Percentiles rank a stretch among this genome's conserved stretches.
These are phyloP conservation scores for Himalopsyche anomala DNA, from an alignment of 2,888 invertebrate species.

Conservation along the genomic window DNA sequence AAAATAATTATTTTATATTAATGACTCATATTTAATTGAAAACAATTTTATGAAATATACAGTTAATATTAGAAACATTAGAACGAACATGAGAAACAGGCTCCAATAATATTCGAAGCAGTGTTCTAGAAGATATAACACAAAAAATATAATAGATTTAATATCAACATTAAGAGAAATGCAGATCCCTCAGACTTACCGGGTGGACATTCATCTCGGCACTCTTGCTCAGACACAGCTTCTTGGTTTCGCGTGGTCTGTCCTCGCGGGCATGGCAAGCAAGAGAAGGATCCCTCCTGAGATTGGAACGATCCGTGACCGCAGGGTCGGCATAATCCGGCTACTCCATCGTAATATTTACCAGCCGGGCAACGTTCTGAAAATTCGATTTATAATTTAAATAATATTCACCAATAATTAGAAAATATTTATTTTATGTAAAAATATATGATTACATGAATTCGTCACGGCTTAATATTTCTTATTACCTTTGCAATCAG, in stretches of 20 bases:
- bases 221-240: slow-evolving; percentile 91
- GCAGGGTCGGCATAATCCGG: slow-evolving; percentile 92
- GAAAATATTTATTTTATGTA: neutral
- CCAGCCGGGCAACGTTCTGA: slow-evolving; percentile 94
- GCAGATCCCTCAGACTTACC: slow-evolving; percentile 68
- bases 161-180: too few species aligned
- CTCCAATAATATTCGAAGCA: too few species aligned
- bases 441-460: too few species aligned
- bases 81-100: too few species aligned
- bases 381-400: slow-evolving; percentile 60
- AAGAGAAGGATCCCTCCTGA: slow-evolving; percentile 92
- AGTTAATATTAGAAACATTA: too few species aligned
- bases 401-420: neutral
- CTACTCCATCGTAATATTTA: slow-evolving; percentile 93
- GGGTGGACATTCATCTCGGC: slow-evolving; percentile 92
- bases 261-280: slow-evolving; percentile 91
- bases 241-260: slow-evolving; percentile 94
- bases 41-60: too few species aligned
- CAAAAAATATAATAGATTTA: too few species aligned
- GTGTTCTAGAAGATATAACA: too few species aligned
- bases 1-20: slow-evolving; percentile 50
- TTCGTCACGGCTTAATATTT: neutral
- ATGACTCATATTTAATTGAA: too few species aligned
- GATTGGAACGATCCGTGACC: slow-evolving; percentile 97
- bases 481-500: slow-evolving; percentile 87